These are phyloP conservation scores for Adineta ricciae DNA, from an alignment of 2,888 invertebrate species.

Conservation along the genomic window DNA sequence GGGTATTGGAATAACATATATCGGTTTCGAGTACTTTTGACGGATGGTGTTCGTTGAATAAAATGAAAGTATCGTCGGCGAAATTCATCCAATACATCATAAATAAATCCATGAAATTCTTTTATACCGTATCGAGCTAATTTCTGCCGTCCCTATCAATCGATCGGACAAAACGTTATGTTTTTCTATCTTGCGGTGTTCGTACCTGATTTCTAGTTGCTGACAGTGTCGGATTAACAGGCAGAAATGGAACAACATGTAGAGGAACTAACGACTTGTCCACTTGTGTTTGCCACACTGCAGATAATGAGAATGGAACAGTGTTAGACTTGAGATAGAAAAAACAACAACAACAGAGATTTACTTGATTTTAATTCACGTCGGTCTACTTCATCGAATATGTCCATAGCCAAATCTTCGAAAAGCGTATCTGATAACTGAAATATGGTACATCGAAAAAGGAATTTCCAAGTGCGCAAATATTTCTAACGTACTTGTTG, in stretches of 20 bases:
- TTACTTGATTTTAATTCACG: constrained; percentile 72
- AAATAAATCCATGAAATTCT: constrained; percentile 76
- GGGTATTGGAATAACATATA: no score
- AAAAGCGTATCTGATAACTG: constrained; percentile 78
- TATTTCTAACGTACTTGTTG: constrained; percentile 62
- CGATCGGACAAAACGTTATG: background rate
- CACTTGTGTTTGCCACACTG: constrained; percentile 1
- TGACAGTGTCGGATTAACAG: constrained; percentile 81
- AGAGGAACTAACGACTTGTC: background rate
- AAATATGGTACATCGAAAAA: background rate
- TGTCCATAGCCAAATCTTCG: constrained; percentile 89
- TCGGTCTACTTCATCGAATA: constrained; percentile 93
- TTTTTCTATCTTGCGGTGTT: background rate
- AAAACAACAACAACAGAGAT: background rate
- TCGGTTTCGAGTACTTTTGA: background rate
- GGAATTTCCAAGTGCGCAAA: no score
- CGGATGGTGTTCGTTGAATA: background rate
- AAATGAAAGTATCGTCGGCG: constrained; percentile 58
- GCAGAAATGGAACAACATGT: constrained; percentile 72
- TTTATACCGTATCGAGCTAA: constrained; percentile 77
- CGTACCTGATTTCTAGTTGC: constrained; percentile 78
- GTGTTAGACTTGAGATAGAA: background rate
- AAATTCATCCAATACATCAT: constrained; percentile 80
- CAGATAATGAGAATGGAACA: background rate
- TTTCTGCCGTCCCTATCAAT: constrained; percentile 71